Conservation (phyloP, 1,140 invertebrate species). For the Laupala kohalensis region DNA sequence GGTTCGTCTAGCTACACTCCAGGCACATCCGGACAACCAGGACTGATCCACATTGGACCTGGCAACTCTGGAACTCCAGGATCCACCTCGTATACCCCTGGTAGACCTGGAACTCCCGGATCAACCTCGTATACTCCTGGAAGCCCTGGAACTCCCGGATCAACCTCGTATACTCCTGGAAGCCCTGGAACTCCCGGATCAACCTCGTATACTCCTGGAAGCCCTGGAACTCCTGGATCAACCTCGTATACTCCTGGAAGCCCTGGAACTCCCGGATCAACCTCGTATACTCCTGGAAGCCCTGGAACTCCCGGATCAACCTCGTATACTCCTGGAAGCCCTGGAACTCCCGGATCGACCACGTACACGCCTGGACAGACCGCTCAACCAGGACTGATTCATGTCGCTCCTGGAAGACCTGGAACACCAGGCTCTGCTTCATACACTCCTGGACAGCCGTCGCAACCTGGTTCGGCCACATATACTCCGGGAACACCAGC, state of each 20-base stretch:
- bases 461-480: not conserved
- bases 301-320: not conserved
- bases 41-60: not conserved
- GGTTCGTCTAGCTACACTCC: no score
- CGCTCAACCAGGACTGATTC: not conserved
- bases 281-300: no score
- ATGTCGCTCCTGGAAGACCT: not conserved
- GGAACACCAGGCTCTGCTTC: not conserved
- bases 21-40: not conserved
- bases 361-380: not conserved
- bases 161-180: not conserved
- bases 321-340: not conserved
- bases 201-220: not conserved
- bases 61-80: not conserved
- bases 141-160: not conserved
- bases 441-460: not conserved
- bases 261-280: not conserved
- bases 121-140: not conserved
- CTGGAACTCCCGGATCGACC: not conserved
- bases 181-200: not conserved
- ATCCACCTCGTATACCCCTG: not conserved
- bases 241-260: not conserved
- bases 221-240: not conserved
- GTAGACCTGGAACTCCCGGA: not conserved
- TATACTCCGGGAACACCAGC: not conserved